A percentile compares a stretch with the other conserved stretches of the same genome.
Conservation (phyloP, 2,113 vertebrate genomes). For the Albula goreensis region DNA sequence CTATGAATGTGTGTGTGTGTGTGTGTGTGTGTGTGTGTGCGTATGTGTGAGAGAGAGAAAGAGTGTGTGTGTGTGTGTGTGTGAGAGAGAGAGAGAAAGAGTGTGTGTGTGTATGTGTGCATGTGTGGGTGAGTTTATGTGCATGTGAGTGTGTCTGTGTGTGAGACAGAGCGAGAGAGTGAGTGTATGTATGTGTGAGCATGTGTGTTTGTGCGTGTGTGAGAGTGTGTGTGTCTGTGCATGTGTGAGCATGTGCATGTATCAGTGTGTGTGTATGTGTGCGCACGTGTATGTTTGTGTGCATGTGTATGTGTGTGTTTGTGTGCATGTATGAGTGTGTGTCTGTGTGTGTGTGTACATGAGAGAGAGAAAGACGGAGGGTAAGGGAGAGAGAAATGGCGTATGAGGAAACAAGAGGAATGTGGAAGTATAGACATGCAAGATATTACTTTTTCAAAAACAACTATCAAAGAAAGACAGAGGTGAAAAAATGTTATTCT, state of each 20-base stretch:
- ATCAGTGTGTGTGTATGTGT: not conserved
- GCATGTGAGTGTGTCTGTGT: not conserved
- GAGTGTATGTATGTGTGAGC: not conserved
- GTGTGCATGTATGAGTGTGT: slow-evolving; percentile 12
- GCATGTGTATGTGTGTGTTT: slow-evolving; percentile 44
- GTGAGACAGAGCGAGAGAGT: not conserved
- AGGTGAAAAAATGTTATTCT: not conserved
- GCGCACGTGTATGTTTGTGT: slow-evolving; percentile 10
- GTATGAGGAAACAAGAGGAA: not conserved
- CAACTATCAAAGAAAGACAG: not conserved
- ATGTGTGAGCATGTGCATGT: too few relatives aligned
- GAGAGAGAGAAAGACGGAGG: slow-evolving; percentile 1
- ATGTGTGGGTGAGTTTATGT: slow-evolving; percentile 36
- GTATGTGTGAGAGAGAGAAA: too few relatives aligned
- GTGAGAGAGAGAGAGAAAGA: slow-evolving; percentile 1
- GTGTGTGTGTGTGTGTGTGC: not conserved
- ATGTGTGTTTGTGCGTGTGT: not conserved
- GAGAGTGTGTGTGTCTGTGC: too few relatives aligned
- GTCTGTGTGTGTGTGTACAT: not conserved
- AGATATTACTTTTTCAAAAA: not conserved
- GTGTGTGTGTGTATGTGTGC: slow-evolving; percentile 48
- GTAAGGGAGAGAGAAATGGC: not conserved
- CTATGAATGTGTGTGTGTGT: not conserved
- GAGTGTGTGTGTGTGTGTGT: slow-evolving; percentile 4
- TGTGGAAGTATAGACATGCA: not conserved